phyloP scores from a whole-genome alignment of 2,797 vertebrate species.

The Tapera naevia region DNA sequence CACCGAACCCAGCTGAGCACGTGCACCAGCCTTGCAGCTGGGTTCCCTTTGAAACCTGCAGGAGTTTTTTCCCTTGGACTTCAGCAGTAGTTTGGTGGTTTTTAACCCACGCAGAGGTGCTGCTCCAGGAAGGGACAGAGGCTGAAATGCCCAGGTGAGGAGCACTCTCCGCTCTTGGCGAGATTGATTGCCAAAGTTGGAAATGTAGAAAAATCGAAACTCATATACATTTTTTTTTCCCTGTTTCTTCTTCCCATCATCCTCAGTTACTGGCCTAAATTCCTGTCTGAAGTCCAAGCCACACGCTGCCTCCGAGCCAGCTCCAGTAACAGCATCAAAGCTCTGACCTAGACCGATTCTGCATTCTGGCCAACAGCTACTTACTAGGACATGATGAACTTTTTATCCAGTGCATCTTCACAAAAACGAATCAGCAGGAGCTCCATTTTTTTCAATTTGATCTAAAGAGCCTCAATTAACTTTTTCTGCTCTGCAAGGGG shows the following conservation, averaged over 20 bases:
- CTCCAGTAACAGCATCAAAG: slow-evolving; percentile 52
- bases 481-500: background rate
- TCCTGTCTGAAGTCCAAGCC: slow-evolving; percentile 33
- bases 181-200: background rate
- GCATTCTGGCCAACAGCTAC: background rate
- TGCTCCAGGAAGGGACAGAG: background rate
- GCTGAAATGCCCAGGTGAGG: fast-evolving
- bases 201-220: background rate
- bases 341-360: background rate
- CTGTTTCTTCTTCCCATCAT: background rate
- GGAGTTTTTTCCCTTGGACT: background rate
- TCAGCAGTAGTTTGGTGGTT: background rate
- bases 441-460: background rate
- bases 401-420: background rate
- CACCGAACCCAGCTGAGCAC: fast-evolving
- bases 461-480: background rate
- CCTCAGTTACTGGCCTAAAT: background rate
- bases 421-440: background rate
- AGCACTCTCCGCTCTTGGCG: fast-evolving
- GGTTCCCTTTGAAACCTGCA: background rate
- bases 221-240: fast-evolving
- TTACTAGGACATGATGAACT: slow-evolving; percentile 22
- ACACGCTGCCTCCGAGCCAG: background rate
- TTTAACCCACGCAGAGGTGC: background rate
- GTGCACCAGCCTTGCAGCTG: background rate